phyloP scores from a whole-genome alignment of 92 coral and sea anemone species.

The Parazoanthus swiftii region DNA sequence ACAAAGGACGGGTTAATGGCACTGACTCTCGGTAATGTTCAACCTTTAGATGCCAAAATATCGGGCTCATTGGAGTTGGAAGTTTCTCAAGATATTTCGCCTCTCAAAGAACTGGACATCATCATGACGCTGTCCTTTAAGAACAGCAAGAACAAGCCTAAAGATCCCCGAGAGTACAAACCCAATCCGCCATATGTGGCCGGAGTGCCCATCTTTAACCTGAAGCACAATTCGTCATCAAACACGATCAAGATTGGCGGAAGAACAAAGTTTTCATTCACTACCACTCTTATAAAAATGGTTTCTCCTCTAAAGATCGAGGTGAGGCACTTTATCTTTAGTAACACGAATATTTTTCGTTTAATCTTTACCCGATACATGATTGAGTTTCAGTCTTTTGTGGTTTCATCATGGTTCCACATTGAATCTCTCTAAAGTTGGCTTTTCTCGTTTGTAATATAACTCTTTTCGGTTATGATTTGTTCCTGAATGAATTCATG shows the following conservation, averaged over 20 bases:
- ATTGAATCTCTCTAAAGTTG: too few species aligned
- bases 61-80: slow-evolving; percentile 55
- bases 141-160: slow-evolving; percentile 54
- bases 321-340: slow-evolving; percentile 48
- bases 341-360: neutral
- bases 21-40: too few species aligned
- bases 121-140: slow-evolving; percentile 61
- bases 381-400: neutral
- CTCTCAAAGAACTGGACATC: slow-evolving; percentile 73
- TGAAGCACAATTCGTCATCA: slow-evolving; percentile 58
- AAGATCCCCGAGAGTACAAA: slow-evolving; percentile 68
- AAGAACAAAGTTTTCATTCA: slow-evolving; percentile 58
- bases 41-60: slow-evolving; percentile 47
- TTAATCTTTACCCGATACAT: neutral
- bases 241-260: slow-evolving; percentile 77
- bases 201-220: slow-evolving; percentile 77
- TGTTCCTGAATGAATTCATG: too few species aligned
- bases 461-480: too few species aligned
- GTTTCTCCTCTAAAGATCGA: slow-evolving; percentile 65
- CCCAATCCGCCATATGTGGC: slow-evolving; percentile 71
- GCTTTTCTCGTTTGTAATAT: too few species aligned
- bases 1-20: too few species aligned
- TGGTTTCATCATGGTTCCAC: too few species aligned
- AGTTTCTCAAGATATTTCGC: slow-evolving; percentile 64
- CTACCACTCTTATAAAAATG: slow-evolving; percentile 62